Evolutionary conservation across 2,797 vertebrate species (phyloP).

Genomic region (Chelon labrosus): DNA sequence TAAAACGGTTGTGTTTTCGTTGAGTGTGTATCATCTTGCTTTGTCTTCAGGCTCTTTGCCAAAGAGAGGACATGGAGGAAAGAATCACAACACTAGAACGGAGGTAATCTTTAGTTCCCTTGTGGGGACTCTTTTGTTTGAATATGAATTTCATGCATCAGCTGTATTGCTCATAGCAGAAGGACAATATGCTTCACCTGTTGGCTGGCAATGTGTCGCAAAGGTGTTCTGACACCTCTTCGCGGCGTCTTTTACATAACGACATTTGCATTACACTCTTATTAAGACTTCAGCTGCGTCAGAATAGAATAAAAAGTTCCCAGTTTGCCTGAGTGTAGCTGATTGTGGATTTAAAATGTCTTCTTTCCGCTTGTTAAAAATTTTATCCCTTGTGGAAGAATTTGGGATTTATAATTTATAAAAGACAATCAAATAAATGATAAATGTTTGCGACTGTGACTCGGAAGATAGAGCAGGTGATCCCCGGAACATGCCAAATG

Average conservation of each 20-base stretch:
- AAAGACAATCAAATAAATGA: background rate
- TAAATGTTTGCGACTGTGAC: background rate
- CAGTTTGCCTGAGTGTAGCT: background rate
- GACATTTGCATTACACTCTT: conserved; percentile 32
- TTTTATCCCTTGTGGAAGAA: background rate
- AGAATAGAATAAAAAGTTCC: background rate
- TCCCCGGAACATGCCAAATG: too few relatives aligned
- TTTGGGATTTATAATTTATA: background rate
- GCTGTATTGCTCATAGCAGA: conserved; percentile 20
- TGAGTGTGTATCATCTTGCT: conserved; percentile 23
- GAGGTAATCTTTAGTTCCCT: conserved; percentile 75
- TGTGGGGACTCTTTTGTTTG: background rate
- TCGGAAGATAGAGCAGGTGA: too few relatives aligned
- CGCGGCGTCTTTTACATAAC: conserved; percentile 37
- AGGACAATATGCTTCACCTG: conserved; percentile 55
- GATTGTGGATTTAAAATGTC: background rate
- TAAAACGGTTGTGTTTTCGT: background rate
- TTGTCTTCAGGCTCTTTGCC: conserved; percentile 88
- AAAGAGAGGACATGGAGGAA: conserved; percentile 96
- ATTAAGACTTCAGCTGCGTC: conserved; percentile 15
- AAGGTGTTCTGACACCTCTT: conserved; percentile 36
- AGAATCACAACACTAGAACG: conserved; percentile 94
- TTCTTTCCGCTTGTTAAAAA: background rate
- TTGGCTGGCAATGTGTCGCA: conserved; percentile 44
- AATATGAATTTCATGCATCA: conserved; percentile 1